Percentiles rank a stretch among this genome's conserved stretches.
Evolutionary conservation across 2,797 vertebrate genomes (phyloP).

Genomic region (Tympanoctomys barrerae): DNA sequence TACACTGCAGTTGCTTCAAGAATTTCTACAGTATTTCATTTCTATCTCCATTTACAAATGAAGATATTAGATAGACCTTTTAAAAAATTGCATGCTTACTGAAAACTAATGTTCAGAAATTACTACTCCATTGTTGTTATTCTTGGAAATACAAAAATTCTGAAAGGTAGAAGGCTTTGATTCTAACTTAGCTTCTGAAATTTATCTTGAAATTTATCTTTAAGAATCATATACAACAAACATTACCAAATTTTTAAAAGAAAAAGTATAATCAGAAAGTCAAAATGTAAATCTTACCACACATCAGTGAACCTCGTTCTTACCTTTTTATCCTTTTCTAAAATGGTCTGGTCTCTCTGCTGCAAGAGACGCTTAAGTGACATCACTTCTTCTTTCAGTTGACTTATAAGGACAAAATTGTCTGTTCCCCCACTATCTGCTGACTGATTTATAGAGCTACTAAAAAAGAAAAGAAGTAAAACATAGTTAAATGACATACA

Average conservation of each 20-base stretch:
- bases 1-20: neutral
- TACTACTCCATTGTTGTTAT: constrained; percentile 35
- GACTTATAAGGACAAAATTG: constrained; percentile 99
- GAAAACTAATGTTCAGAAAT: constrained; percentile 61
- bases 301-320: constrained; percentile 57
- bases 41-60: constrained; percentile 49
- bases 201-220: neutral
- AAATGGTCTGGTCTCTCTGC: constrained; percentile 98
- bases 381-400: constrained; percentile 99
- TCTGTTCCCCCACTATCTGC: constrained; percentile 99
- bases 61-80: constrained; percentile 48
- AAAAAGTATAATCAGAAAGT: constrained; percentile 12
- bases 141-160: constrained; percentile 47
- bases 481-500: constrained; percentile 77
- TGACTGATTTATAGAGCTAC: constrained; percentile 99
- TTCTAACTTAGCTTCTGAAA: neutral
- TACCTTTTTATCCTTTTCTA: constrained; percentile 99
- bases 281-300: constrained; percentile 38
- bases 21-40: neutral
- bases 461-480: constrained; percentile 87
- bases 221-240: neutral
- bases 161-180: constrained; percentile 21
- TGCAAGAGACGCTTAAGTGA: constrained; percentile 98
- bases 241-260: constrained; percentile 44
- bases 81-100: neutral